Evolutionary conservation across 2,888 invertebrate species (phyloP), one percentile per base, ranked within the genome.

Genomic region (Dendrolimus houi): DNA sequence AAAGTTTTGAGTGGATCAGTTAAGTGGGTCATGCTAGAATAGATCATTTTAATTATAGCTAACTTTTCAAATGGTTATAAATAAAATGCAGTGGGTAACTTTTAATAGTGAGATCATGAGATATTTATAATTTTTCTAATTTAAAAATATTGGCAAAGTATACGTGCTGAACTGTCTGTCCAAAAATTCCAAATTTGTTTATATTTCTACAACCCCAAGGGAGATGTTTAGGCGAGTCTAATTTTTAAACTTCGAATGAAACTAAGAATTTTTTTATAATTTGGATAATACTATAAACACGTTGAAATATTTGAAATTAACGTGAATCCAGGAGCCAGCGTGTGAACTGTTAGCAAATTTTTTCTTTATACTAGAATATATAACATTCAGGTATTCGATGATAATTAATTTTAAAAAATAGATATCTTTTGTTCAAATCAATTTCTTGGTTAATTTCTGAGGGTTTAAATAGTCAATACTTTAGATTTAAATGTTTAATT

Each of bases 121-220:
- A 47, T 73, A 73, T 72, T 73, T 73, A 72, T 76, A 73, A 65
- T 66, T 69, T 69, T 70, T 68, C 69, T 59, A 64, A 60, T 61
- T 61, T 60, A 57, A 60, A 54, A 40, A 62, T 62, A 69, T 72
- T 69, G 71, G 69, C 68, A 68, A 69, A 64, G 60, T 68, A 60
- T 63, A 63, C 41, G 61, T 65, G 64, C 70, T 70, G 68, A 65
- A 69, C 66, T 68, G 65, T 67, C 58, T 68, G 64, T 66, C 62
- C 58, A 66, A 69, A 66, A 59, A 62, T 63, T 63, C 58, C 55
- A 58, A 59, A 62, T 61, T 64, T 65, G 67, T 65, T 66, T 59
- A 29, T 29, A 29, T 29, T 29, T 29, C 17, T 29, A 61, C 58
- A 57, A 57, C 61, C 57, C 57, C 52, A 58, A 56, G 58, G 60